Evolutionary conservation across 2,888 invertebrate species (phyloP).

Genomic region (Morpho achilles): DNA sequence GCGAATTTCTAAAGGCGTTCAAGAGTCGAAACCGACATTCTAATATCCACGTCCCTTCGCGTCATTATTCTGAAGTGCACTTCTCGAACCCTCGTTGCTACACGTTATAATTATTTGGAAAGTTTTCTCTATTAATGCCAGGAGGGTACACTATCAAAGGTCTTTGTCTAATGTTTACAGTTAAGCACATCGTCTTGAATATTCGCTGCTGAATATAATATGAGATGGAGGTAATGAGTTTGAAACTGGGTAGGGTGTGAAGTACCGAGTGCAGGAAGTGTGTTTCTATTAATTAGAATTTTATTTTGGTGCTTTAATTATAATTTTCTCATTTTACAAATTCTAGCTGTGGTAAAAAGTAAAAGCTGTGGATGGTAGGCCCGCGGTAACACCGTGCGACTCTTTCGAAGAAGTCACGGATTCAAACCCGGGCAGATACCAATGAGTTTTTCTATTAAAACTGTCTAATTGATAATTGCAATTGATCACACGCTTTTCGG

Average conservation of each 20-base stretch:
- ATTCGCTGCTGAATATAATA: constrained; percentile 16
- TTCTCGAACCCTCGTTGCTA: constrained; percentile 48
- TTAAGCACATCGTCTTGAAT: constrained; percentile 29
- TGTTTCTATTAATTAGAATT: too few relatives aligned
- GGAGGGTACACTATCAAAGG: constrained; percentile 54
- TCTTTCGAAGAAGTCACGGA: too few relatives aligned
- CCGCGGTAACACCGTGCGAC: too few relatives aligned
- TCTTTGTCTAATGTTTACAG: constrained; percentile 39
- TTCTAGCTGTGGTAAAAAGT: too few relatives aligned
- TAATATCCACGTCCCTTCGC: constrained; percentile 31
- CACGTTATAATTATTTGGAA: constrained; percentile 68
- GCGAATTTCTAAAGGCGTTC: constrained; percentile 22
- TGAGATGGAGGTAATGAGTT: constrained; percentile 11
- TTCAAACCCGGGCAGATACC: too few relatives aligned
- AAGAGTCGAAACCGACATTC: constrained; percentile 25
- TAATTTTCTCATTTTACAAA: too few relatives aligned
- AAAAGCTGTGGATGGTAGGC: too few relatives aligned
- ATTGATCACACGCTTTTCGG: too few relatives aligned
- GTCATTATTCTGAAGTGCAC: constrained; percentile 69
- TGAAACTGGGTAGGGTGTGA: constrained; percentile 1
- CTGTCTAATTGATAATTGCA: too few relatives aligned
- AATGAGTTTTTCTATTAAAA: too few relatives aligned
- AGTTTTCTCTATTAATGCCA: constrained; percentile 62
- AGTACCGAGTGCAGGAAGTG: neutral
- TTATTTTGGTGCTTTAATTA: too few relatives aligned